Evolutionary conservation across 2,888 invertebrate species (phyloP).

Genomic region (Argyra leucocephala): DNA sequence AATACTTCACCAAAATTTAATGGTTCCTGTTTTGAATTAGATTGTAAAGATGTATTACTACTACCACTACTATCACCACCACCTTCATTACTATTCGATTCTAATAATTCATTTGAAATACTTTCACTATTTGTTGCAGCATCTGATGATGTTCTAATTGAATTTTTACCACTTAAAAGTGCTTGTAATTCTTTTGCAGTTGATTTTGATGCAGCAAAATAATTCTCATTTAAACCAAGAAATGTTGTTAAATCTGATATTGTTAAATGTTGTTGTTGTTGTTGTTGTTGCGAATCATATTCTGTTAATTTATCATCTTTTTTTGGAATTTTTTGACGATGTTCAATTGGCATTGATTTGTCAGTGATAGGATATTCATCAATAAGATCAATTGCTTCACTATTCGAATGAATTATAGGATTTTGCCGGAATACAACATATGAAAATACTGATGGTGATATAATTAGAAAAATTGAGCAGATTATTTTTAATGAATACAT

Average conservation of each 20-base stretch:
- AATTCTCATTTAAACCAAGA: conserved; percentile 1
- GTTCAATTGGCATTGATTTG: background rate
- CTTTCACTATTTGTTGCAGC: background rate
- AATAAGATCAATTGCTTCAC: background rate
- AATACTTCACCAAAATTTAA: conserved; percentile 11
- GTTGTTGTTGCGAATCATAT: background rate
- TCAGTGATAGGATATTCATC: background rate
- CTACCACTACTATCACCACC: too few relatives aligned
- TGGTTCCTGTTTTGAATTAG: conserved; percentile 5
- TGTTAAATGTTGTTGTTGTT: background rate
- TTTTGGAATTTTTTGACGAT: conserved; percentile 9
- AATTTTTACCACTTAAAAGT: background rate
- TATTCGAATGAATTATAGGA: background rate
- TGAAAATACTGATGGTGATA: background rate
- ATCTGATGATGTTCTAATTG: background rate
- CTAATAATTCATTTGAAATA: background rate
- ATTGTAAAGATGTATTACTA: background rate
- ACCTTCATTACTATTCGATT: background rate
- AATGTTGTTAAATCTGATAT: background rate
- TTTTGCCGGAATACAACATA: background rate
- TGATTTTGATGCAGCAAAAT: background rate
- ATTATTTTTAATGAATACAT: background rate
- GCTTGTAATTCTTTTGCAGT: background rate
- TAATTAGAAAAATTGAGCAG: background rate
- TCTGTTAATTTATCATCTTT: background rate